phyloP scores from a whole-genome alignment of 2,888 invertebrate species.

The Oscheius sp. region DNA sequence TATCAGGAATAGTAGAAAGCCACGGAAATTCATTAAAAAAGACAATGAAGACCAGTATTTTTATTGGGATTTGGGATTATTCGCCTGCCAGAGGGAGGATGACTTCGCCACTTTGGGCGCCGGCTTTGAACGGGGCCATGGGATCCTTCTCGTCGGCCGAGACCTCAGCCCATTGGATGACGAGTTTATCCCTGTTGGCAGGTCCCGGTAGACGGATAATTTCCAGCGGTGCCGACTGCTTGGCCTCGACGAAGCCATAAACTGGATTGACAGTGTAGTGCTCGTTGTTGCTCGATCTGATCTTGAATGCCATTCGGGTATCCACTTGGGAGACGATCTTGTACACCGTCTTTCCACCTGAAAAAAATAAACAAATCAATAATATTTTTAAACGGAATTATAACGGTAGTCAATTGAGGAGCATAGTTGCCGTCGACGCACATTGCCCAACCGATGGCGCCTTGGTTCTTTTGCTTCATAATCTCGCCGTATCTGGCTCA shows the following conservation, averaged over 20 bases:
- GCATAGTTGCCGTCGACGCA: too few species aligned
- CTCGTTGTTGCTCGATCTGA: conserved; percentile 62
- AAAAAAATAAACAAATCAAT: too few species aligned
- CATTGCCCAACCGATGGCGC: too few species aligned
- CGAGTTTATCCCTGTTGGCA: conserved; percentile 57
- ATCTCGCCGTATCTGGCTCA: too few species aligned
- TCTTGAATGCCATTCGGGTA: conserved; percentile 58
- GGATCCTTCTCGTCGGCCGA: conserved; percentile 59
- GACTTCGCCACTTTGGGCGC: conserved; percentile 57
- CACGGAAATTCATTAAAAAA: too few species aligned
- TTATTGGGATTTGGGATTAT: too few species aligned
- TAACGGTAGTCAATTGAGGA: too few species aligned
- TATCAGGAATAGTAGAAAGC: too few species aligned
- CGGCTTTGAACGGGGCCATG: conserved; percentile 59
- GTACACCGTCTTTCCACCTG: conserved; percentile 54
- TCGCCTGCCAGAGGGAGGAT: conserved; percentile 49
- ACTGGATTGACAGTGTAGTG: conserved; percentile 64
- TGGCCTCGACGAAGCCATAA: conserved; percentile 59
- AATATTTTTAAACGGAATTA: too few species aligned
- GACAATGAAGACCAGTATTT: too few species aligned
- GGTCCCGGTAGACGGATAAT: conserved; percentile 51
- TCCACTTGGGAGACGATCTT: conserved; percentile 55
- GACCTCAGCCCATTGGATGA: conserved; percentile 57
- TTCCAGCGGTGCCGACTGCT: conserved; percentile 47
- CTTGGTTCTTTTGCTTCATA: too few species aligned